Evolutionary conservation across 2,797 vertebrate genomes (phyloP), one percentile per base, ranked within the genome.

Genomic region (Gastrophryne carolinensis): DNA sequence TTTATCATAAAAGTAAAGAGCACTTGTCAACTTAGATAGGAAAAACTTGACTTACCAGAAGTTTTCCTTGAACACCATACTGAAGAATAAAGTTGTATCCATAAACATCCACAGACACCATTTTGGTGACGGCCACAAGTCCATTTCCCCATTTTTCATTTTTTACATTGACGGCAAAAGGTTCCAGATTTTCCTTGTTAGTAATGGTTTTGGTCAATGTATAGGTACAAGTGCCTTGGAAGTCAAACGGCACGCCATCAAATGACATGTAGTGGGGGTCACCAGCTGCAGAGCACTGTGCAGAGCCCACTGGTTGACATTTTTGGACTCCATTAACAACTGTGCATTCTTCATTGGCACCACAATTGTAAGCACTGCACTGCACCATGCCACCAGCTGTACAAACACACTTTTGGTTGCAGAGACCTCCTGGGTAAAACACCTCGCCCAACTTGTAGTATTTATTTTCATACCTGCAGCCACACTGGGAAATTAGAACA

Each of bases 231-330:
- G 87, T 87, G 0, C 93, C 93, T 78, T 90, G 90, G 73, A 93
- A 93, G 47, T 84, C 75, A 27, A 90, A 89, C n/a, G 80, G 78
- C 41, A 23, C 77, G 4, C 89, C 87, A 0, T 97, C 94, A 0
- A 94, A 97, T 27, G 92, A 93, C 80, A 88, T 82, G 66, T 94
- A 95, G 75, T 93, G 92, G 1, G 91, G 89, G 24, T 94, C 91
- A 0, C 94, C 94, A 0, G 93, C 87, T 0, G 91, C 81, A 0
- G 87, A 84, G 78, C 96, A 98, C 49, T 87, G 92, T 50, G 79
- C 86, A 0, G 85, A 89, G 1, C 68, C 85, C 2, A 86, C 64
- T 0, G 81, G 44, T 65, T 91, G 89, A 6, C 95, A 98, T 9
- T 89, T 93, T 80, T 83, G 83, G 10, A 84, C 32, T 0, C 92